Conservation (phyloP, 2,888 invertebrate genomes). For the Eremobia ochroleuca region DNA sequence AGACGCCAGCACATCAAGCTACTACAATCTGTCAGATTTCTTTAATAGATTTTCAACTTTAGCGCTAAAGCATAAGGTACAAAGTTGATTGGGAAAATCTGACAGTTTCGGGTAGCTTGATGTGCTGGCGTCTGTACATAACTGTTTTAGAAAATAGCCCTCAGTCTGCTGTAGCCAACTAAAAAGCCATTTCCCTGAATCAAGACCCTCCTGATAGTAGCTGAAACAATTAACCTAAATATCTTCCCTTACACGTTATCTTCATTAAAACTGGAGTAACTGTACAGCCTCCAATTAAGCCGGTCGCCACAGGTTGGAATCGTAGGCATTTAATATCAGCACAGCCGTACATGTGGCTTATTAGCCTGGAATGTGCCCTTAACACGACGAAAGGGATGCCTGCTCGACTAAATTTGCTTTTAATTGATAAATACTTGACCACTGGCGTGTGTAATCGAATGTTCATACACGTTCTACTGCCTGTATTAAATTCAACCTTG, state of each 20-base stretch:
- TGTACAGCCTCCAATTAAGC: slow-evolving; percentile 55
- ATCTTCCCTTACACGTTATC: slow-evolving; percentile 33
- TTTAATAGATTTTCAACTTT: no score
- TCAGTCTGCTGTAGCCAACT: neutral
- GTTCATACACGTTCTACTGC: slow-evolving; percentile 80
- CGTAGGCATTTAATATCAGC: slow-evolving; percentile 67
- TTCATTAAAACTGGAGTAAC: slow-evolving; percentile 46
- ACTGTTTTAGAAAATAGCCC: neutral
- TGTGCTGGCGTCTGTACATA: no score
- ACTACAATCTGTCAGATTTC: no score
- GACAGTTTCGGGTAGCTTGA: no score
- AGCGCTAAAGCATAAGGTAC: no score
- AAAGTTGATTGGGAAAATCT: no score
- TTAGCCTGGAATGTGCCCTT: slow-evolving; percentile 81
- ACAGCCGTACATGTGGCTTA: slow-evolving; percentile 67
- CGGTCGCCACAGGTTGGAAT: slow-evolving; percentile 33
- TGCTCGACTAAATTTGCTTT: slow-evolving; percentile 85
- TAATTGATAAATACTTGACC: slow-evolving; percentile 91
- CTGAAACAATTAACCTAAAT: slow-evolving; percentile 33
- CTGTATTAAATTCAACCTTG: slow-evolving; percentile 50
- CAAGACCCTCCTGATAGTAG: neutral
- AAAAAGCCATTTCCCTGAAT: neutral
- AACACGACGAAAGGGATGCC: slow-evolving; percentile 80
- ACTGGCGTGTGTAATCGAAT: slow-evolving; percentile 88
- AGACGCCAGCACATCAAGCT: no score